A percentile compares a stretch with the other conserved stretches of the same genome.
Evolutionary conservation across 1,140 invertebrate species (phyloP).

Genomic region (Diorhabda elongata): DNA sequence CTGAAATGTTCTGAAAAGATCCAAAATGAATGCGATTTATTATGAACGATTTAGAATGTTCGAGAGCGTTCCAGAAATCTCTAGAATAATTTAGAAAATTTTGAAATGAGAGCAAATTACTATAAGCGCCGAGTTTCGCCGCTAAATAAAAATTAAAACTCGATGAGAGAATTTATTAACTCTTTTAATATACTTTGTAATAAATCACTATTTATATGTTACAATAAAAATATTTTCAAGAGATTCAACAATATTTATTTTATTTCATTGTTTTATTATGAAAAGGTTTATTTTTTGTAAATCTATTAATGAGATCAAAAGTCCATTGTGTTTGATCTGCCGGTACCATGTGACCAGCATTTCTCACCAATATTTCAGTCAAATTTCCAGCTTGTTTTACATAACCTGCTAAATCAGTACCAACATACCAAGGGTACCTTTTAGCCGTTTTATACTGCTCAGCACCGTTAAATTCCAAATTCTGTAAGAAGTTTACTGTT

Average conservation of each 20-base stretch:
- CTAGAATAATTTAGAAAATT: too few species aligned
- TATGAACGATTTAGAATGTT: too few species aligned
- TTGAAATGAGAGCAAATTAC: too few species aligned
- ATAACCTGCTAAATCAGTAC: conserved; percentile 67
- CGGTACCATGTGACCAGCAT: conserved; percentile 80
- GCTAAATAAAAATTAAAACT: too few species aligned
- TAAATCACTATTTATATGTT: too few species aligned
- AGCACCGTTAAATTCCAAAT: conserved; percentile 61
- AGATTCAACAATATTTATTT: not conserved
- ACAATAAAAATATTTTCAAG: not conserved
- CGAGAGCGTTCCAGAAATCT: too few species aligned
- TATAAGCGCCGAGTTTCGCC: too few species aligned
- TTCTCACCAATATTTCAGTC: conserved; percentile 69
- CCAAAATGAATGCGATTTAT: too few species aligned
- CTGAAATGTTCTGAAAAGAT: too few species aligned
- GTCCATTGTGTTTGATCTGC: conserved; percentile 72
- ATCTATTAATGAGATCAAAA: conserved; percentile 69
- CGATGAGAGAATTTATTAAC: too few species aligned
- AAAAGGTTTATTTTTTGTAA: conserved; percentile 59
- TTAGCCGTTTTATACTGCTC: conserved; percentile 59
- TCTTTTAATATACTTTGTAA: too few species aligned
- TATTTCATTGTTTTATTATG: conserved; percentile 20
- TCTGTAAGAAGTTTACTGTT: conserved; percentile 65
- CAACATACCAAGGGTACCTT: conserved; percentile 63
- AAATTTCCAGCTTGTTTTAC: conserved; percentile 66